Percentiles rank a stretch among this genome's conserved stretches.
These are phyloP conservation scores for Cantharis lateralis DNA, from an alignment of 2,888 invertebrate genomes.

Conservation along the genomic window DNA sequence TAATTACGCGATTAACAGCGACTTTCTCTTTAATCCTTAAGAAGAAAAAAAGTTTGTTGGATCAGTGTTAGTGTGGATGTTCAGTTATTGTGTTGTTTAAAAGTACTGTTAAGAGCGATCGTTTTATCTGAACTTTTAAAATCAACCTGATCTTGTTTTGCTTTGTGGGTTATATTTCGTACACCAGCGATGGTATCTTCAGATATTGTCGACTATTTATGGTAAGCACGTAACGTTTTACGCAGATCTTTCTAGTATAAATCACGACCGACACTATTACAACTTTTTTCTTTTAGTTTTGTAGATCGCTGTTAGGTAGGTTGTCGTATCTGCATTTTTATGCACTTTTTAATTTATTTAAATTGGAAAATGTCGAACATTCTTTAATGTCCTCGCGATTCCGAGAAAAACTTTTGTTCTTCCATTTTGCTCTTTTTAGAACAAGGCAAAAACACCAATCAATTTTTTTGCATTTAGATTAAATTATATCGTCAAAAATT, in stretches of 20 bases:
- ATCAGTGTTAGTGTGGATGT: background rate
- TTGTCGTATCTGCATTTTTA: background rate
- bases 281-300: constrained; percentile 6
- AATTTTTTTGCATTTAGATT: background rate
- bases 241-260: constrained; percentile 27
- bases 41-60: background rate
- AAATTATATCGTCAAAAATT: background rate
- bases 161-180: constrained; percentile 28
- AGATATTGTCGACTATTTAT: constrained; percentile 28
- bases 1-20: background rate
- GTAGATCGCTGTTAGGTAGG: background rate
- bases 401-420: background rate
- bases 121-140: background rate
- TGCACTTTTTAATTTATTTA: background rate
- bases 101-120: background rate
- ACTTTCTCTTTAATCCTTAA: background rate
- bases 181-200: constrained; percentile 21
- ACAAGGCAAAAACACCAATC: background rate
- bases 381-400: background rate
- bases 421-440: background rate
- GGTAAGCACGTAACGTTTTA: constrained; percentile 28
- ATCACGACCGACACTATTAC: constrained; percentile 21
- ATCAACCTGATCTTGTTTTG: constrained; percentile 24
- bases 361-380: background rate
- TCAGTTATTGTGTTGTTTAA: background rate